These are phyloP conservation scores for Herpetotheres cachinnans DNA, from an alignment of 2,113 vertebrate genomes.

Conservation along the genomic window DNA sequence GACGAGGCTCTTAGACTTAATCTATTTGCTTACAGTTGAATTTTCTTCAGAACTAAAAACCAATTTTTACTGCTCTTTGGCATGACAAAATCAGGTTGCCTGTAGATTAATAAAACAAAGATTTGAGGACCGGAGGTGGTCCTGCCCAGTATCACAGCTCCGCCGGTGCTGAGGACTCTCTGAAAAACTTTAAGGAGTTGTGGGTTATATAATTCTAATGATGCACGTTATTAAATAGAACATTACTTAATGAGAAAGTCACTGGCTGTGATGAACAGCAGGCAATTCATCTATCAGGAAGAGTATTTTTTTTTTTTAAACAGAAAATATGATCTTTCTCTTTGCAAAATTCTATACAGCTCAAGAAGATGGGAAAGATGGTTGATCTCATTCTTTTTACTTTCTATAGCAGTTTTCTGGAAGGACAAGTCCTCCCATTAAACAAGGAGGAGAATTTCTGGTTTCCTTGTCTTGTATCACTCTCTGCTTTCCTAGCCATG, in stretches of 20 bases:
- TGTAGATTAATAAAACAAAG: neutral
- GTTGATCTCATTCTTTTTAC: neutral
- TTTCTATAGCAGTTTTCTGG: neutral
- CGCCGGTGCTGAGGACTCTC: neutral
- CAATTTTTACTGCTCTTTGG: neutral
- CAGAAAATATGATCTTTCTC: neutral
- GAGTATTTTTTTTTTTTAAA: neutral
- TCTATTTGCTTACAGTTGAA: neutral
- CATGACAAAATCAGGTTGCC: neutral
- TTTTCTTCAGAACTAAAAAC: neutral
- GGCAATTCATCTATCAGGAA: neutral
- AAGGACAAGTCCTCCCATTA: neutral
- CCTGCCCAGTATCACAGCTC: neutral
- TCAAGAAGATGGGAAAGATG: neutral
- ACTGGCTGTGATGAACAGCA: neutral
- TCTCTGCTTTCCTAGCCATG: neutral
- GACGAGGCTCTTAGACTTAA: neutral
- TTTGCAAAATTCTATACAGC: neutral
- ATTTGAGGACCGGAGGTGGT: neutral
- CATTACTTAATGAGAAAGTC: neutral
- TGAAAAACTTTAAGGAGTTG: neutral
- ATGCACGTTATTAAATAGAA: neutral
- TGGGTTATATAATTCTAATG: neutral
- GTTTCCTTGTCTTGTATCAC: neutral
- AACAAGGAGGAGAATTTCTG: neutral